A percentile compares a stretch with the other conserved stretches of the same genome.
These are phyloP conservation scores for Stichodactyla mertensii DNA, from an alignment of 64 coral and sea anemone genomes.

Conservation along the genomic window DNA sequence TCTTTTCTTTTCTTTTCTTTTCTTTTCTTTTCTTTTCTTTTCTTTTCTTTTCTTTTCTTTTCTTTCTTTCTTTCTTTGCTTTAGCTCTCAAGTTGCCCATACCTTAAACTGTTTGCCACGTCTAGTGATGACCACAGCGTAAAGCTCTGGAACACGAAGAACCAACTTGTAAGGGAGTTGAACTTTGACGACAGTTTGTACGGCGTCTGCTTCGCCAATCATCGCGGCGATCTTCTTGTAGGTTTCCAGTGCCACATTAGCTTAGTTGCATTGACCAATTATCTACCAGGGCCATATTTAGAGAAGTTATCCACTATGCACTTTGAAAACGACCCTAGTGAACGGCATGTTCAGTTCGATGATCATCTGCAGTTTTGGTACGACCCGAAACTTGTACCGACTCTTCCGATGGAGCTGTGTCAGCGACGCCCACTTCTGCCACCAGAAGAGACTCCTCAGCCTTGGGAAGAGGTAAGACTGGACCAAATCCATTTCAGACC, in stretches of 20 bases:
- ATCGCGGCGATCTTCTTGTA: conserved; percentile 87
- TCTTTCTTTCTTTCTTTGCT: neutral
- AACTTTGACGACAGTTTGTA: conserved; percentile 81
- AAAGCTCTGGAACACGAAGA: conserved; percentile 90
- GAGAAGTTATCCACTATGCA: conserved; percentile 62
- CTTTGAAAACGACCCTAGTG: conserved; percentile 47
- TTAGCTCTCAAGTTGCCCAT: conserved; percentile 76
- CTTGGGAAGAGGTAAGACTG: conserved; percentile 20
- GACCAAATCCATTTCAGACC: no score
- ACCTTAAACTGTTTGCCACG: conserved; percentile 78
- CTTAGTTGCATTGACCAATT: conserved; percentile 69
- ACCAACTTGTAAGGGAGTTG: conserved; percentile 76
- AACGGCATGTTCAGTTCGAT: conserved; percentile 52
- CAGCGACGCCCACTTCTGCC: conserved; percentile 22
- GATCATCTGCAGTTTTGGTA: conserved; percentile 61
- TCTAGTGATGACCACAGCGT: conserved; percentile 86
- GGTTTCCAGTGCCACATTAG: conserved; percentile 94
- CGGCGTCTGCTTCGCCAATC: conserved; percentile 89
- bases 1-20: no score
- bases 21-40: no score
- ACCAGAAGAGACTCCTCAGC: neutral
- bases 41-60: neutral
- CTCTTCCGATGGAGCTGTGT: neutral
- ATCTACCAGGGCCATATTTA: conserved; percentile 71
- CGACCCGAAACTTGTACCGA: conserved; percentile 37